A percentile compares a stretch with the other conserved stretches of the same genome.
Evolutionary conservation across 2,797 vertebrate species (phyloP).

Genomic region (Danio albolineatus): DNA sequence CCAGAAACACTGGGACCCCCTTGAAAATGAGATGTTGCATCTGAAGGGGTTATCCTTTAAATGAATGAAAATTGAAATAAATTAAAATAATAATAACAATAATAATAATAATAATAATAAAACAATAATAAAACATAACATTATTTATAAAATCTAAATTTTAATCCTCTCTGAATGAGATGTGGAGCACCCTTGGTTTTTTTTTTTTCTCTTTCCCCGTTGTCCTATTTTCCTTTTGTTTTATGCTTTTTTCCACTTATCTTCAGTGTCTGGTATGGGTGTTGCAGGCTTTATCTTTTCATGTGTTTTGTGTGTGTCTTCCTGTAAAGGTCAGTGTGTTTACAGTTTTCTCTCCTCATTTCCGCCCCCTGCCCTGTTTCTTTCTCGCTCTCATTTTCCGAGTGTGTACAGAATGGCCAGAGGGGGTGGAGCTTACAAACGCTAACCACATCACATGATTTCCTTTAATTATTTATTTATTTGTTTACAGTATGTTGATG

Average conservation of each 20-base stretch:
- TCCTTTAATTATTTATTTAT: not conserved
- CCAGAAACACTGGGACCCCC: no score
- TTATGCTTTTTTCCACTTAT: not conserved
- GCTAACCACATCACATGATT: constrained; percentile 4
- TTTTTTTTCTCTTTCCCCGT: no score
- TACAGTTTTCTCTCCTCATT: constrained; percentile 53
- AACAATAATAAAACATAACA: no score
- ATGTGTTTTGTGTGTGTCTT: constrained; percentile 50
- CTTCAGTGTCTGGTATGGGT: not conserved
- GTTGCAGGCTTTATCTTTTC: constrained; percentile 47
- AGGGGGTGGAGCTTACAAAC: constrained; percentile 56
- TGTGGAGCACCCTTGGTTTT: no score
- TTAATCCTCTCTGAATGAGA: no score
- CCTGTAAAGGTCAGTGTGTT: constrained; percentile 46
- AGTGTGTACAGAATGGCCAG: constrained; percentile 71
- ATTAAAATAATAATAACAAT: no score
- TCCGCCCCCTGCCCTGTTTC: constrained; percentile 30
- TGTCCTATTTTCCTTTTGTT: no score
- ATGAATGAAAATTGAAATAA: no score
- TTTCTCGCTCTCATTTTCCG: constrained; percentile 3
- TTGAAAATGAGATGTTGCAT: no score
- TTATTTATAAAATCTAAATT: no score
- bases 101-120: no score
- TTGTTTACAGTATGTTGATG: not conserved
- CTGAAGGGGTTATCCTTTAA: no score